Conservation (phyloP, 2,888 invertebrate species). For the Eledona agricola region DNA sequence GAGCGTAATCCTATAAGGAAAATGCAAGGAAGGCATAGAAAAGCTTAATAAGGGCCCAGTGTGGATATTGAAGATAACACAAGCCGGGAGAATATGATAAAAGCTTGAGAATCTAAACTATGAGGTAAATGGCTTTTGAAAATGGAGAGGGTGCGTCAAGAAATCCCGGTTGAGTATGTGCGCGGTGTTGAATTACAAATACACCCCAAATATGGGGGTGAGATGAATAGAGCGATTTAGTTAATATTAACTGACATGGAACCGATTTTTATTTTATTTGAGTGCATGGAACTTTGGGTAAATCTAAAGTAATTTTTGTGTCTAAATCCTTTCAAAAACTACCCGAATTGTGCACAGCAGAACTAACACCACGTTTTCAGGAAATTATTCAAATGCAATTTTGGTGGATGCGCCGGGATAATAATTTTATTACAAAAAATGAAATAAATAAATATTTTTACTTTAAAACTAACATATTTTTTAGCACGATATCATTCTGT, state of each 20-base stretch:
- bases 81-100: conserved; percentile 39
- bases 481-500: too few relatives aligned
- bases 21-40: conserved; percentile 34
- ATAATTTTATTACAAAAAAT: too few relatives aligned
- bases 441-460: too few relatives aligned
- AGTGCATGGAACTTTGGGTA: too few relatives aligned
- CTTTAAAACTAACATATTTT: too few relatives aligned
- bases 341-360: too few relatives aligned
- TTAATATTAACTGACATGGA: conserved; percentile 31
- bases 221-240: conserved; percentile 30
- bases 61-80: conserved; percentile 45
- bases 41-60: conserved; percentile 42
- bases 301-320: too few relatives aligned
- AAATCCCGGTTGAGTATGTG: conserved; percentile 35
- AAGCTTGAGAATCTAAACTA: conserved; percentile 39
- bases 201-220: conserved; percentile 17
- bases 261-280: too few relatives aligned
- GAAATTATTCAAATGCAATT: too few relatives aligned
- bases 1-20: conserved; percentile 46
- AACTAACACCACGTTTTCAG: too few relatives aligned
- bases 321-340: too few relatives aligned
- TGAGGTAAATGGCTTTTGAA: conserved; percentile 45
- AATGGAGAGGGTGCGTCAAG: conserved; percentile 37
- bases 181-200: conserved; percentile 36
- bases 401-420: too few relatives aligned